phyloP scores from a whole-genome alignment of 2,113 vertebrate species.

The Campylomormyrus tamandua region DNA sequence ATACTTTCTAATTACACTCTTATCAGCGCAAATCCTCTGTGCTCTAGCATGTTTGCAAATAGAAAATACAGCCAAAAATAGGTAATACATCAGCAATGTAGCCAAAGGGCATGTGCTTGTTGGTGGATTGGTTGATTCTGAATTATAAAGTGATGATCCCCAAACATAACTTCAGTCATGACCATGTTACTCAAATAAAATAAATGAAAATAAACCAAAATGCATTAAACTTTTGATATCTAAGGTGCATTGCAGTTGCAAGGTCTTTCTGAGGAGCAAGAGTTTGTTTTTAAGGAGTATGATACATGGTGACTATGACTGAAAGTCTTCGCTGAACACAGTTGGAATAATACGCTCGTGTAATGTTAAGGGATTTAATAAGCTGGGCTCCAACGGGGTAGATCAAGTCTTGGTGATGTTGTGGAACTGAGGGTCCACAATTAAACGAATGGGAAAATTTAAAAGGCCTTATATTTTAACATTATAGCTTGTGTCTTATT shows the following conservation, averaged over 20 bases:
- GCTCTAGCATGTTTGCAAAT: background rate
- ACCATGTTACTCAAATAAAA: background rate
- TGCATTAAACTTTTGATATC: background rate
- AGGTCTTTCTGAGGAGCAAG: background rate
- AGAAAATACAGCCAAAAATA: background rate
- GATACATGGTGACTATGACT: background rate
- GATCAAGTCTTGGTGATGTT: background rate
- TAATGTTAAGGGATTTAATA: conserved; percentile 9
- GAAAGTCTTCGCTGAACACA: background rate
- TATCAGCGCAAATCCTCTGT: background rate
- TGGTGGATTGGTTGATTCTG: background rate
- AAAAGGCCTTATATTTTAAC: background rate
- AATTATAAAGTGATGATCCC: background rate
- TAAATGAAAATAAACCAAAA: background rate
- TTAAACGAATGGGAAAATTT: background rate
- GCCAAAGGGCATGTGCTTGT: background rate
- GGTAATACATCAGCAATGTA: background rate
- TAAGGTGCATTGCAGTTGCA: background rate
- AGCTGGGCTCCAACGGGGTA: background rate
- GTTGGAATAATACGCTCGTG: background rate
- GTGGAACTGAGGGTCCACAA: background rate
- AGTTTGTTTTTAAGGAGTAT: background rate
- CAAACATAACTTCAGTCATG: background rate
- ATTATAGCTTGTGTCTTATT: background rate
- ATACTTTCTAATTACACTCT: background rate